Evolutionary conservation across 1,140 invertebrate species (phyloP), one percentile per base, ranked within the genome.

Genomic region (Steinernema khuongi): DNA sequence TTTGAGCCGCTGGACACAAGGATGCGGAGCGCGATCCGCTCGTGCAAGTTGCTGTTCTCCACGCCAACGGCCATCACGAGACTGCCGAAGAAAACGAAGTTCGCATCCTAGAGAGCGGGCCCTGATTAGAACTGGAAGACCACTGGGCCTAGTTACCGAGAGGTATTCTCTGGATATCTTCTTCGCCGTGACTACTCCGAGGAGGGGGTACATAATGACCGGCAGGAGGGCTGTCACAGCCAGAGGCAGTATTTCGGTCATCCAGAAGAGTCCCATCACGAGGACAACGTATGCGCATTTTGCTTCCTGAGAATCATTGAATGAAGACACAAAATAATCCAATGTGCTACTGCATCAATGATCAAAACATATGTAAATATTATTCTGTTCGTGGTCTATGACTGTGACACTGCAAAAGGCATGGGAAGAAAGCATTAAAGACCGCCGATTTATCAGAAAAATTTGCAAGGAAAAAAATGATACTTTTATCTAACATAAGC

Each of bases 51-150:
- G 71, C 90, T 91, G 79, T 93, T 90, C 86, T 95, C 92, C 1
- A 94, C 90, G 0, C 92, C 91, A 4, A 93, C 88, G 0, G 93
- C 93, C 31, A 94, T 90, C 79, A 94, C 89, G 70, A 95, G 77
- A 18, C 88, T 87, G 7, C 88, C 88, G 18, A 89, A 78, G 79
- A 90, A 94, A 88, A 94, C 91, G 88, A 94, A 91, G 81, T 92
- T 92, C 0, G 92, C 92, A 78, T 94, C 91, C 86, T 86, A 75
- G 41, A 76, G 73, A 50, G 26, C 28, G 19, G 66, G 73, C 26
- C 19, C 18, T 29, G 19, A 26, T 28, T 14, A 18, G 18, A 17
- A 60, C 26, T n/a, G 14, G 18, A 1, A 1, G 68, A 67, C 17
- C 14, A 50, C 2, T 36, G 29, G 29, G 7, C n/a, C 29, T 11